phyloP scores from a whole-genome alignment of 2,888 invertebrate genomes.

The Erynnis tages region DNA sequence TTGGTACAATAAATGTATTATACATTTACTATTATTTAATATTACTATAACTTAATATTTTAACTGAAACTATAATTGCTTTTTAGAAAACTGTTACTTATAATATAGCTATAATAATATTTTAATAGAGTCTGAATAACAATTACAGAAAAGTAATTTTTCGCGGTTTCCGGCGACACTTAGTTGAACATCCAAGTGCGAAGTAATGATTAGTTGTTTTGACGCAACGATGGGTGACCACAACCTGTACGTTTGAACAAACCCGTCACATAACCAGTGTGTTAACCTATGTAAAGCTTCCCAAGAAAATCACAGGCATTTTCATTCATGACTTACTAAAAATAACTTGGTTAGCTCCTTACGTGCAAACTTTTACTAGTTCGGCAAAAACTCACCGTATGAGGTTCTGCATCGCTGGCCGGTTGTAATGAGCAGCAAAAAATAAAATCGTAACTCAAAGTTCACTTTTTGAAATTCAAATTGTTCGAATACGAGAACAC shows the following conservation, averaged over 20 bases:
- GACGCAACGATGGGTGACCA: not conserved
- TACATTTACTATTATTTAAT: too few relatives aligned
- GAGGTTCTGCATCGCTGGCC: constrained; percentile 64
- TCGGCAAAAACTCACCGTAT: constrained; percentile 57
- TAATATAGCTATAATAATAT: too few relatives aligned
- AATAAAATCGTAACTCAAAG: constrained; percentile 36
- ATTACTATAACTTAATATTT: too few relatives aligned
- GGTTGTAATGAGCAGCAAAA: constrained; percentile 40
- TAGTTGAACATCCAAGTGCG: not conserved
- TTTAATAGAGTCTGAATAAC: too few relatives aligned
- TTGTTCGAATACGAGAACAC: constrained; percentile 39
- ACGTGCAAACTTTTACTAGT: constrained; percentile 20
- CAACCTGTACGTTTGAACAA: not conserved
- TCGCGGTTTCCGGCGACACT: not conserved
- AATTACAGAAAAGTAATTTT: too few relatives aligned
- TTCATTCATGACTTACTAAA: constrained; percentile 27
- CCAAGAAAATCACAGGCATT: constrained; percentile 24
- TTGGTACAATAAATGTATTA: too few relatives aligned
- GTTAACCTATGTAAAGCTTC: constrained; percentile 24
- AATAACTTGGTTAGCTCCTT: constrained; percentile 23
- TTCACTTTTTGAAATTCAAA: constrained; percentile 38
- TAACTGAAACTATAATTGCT: too few relatives aligned
- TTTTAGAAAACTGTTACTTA: too few relatives aligned
- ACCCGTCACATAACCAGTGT: constrained; percentile 22
- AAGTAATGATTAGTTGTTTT: constrained; percentile 6